A percentile compares a stretch with the other conserved stretches of the same genome.
Evolutionary conservation across 2,888 invertebrate genomes (phyloP).

Genomic region (Ophion ventricosus): DNA sequence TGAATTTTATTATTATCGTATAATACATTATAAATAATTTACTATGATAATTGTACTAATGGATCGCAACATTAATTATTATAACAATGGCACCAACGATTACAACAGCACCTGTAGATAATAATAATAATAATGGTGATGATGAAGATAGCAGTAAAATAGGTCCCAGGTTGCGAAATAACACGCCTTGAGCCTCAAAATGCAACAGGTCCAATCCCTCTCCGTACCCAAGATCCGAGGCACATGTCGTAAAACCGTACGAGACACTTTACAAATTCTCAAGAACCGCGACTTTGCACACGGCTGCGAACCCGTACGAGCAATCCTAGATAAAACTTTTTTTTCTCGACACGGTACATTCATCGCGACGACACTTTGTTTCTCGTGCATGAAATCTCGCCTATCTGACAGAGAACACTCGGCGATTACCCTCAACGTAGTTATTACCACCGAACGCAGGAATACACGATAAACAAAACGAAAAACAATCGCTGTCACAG

Average conservation of each 20-base stretch:
- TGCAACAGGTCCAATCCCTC: not conserved
- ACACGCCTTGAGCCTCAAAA: too few species aligned
- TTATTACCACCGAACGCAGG: not conserved
- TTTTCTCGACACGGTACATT: not conserved
- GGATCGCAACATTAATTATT: not conserved
- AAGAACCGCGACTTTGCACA: not conserved
- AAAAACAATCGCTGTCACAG: slow-evolving; percentile 25
- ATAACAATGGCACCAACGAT: not conserved
- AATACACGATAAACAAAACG: not conserved
- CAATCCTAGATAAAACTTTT: not conserved
- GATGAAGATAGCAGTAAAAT: too few species aligned
- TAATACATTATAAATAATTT: not conserved
- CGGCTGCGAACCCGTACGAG: not conserved
- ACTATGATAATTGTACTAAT: not conserved
- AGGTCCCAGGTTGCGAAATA: too few species aligned
- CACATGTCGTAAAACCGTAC: not conserved
- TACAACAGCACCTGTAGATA: not conserved
- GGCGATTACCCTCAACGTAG: not conserved
- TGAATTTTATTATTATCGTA: not conserved
- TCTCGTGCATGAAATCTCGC: not conserved
- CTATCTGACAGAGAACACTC: not conserved
- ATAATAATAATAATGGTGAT: too few species aligned
- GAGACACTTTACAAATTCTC: not conserved
- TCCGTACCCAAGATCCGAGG: not conserved
- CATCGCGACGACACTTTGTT: not conserved